Evolutionary conservation across 2,888 invertebrate genomes (phyloP), one percentile per base, ranked within the genome.

Genomic region (Eustalomyia histrio): DNA sequence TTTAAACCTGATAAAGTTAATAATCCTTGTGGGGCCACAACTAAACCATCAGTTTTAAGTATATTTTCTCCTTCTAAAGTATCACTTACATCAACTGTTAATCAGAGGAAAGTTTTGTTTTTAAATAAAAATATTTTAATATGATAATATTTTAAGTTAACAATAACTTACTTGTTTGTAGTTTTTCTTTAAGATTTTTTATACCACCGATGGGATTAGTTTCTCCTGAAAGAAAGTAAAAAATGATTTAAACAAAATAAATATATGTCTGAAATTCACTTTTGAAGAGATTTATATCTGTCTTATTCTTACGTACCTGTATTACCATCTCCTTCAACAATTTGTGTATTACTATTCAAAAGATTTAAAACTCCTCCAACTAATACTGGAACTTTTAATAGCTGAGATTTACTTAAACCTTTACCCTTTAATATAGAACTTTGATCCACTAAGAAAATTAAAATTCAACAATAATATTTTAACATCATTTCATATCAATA

Each of bases 391-490:
- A 47, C 16, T 16, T 57, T 17, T 2, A 73, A 7, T 12, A 73
- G 12, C 10, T 33, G 21, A 4, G 50, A 21, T 47, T 73, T 33
- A n/a, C 14, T 57, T 5, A 33, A 18, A 35, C 35, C 64, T 9
- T 17, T 47, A 6, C 73, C 73, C 2, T 2, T 33, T 1, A 73
- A 8, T n/a, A 12, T 47, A 0, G 47, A 18, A 35, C 64, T 73
- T 64, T 73, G 73, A 12, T 73, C 57, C 18, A 58, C 73, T 73
- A 47, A n/a, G n/a, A 47, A 29, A 47, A 47, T 5, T n/a, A n/a
- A 39, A 39, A 39, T 39, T 12, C 8, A 35, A 35, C 2, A 24
- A 3, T 4, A 29, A 6, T 39, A 39, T 12, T 12, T 39, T 12
- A 39, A 29, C 3, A 29, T 29, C 29, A 4, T 29, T 29, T 29